Conservation (phyloP, 2,113 vertebrate genomes). For the Equus przewalskii region DNA sequence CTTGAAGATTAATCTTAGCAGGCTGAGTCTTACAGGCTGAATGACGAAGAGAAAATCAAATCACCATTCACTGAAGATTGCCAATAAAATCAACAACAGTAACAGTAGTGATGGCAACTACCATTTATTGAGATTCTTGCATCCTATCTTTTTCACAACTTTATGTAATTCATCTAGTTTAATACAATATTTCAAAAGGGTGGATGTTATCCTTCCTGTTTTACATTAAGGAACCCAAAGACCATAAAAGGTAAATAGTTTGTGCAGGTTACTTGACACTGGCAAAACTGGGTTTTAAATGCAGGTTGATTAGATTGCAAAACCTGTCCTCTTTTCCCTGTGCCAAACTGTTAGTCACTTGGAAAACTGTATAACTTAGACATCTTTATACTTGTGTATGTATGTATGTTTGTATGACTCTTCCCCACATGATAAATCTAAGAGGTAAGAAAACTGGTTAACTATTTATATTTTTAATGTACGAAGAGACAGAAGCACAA, state of each 20-base stretch:
- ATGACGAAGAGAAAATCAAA: neutral
- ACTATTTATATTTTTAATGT: neutral
- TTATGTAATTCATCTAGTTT: neutral
- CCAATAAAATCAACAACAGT: constrained; percentile 55
- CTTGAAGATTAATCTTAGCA: neutral
- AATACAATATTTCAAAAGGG: neutral
- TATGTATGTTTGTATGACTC: neutral
- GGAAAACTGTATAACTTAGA: neutral
- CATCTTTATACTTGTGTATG: neutral
- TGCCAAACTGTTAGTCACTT: neutral
- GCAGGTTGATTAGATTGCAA: neutral
- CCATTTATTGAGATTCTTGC: neutral
- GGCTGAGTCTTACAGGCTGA: neutral
- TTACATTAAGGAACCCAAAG: neutral
- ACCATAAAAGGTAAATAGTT: neutral
- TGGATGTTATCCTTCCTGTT: neutral
- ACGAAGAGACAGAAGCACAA: neutral
- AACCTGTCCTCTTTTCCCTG: neutral
- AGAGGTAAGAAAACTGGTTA: neutral
- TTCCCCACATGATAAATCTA: neutral
- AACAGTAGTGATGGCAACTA: neutral
- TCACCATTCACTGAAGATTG: neutral
- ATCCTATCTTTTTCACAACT: neutral
- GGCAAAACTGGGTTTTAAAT: neutral
- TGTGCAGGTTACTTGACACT: neutral